Base-by-base conservation (phyloP, 1,140 invertebrate species). In the Apis cerana region DNA sequence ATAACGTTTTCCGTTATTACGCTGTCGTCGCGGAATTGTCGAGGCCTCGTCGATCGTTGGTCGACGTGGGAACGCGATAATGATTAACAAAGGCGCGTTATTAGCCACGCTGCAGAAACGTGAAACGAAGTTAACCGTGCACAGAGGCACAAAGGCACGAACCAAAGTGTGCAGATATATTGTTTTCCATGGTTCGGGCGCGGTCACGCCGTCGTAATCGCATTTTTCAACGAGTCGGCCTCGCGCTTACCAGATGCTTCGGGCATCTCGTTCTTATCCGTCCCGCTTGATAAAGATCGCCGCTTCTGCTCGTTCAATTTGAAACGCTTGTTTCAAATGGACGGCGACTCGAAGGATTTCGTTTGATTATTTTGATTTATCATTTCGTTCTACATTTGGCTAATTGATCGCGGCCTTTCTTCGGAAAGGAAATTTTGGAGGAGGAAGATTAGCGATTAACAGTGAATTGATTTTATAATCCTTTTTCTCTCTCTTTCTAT, bases 1-100 rank as follows among this genome's bases (percentile, higher is more conserved):
- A 54, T 65, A 65, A 76, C 12, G 62, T 7, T 43, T 43, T 43
- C 54, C 23, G 19, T 80, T 71, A 27, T 71, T 71, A 62, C 56
- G 10, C 19, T 19, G 19, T 52, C 56, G 50, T n/a, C 23, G 21
- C 21, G 19, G 15, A 33, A 52, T 54, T 19, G 52, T 19, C 27
- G 13, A 43, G 19, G 27, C n/a, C 12, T 12, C 4, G 23, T 52
- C 17, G 27, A 59, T 65, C 79, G 69, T 17, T 74, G 61, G 19
- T n/a, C 50, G 15, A 54, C 58, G 17, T 27, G 33, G 61, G 50
- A n/a, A n/a, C 13, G 21, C 72, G 54, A 67, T 69, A 69, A 82
- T 76, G 5, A 58, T 76, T 75, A 72, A 72, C 77, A 61, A 76
- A 82, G 43, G 23, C 27, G 43, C 19, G 80, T 54, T 52, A 82